Evolutionary conservation across 1,140 invertebrate species (phyloP), one percentile per base, ranked within the genome.

Genomic region (Chymomyza costata): DNA sequence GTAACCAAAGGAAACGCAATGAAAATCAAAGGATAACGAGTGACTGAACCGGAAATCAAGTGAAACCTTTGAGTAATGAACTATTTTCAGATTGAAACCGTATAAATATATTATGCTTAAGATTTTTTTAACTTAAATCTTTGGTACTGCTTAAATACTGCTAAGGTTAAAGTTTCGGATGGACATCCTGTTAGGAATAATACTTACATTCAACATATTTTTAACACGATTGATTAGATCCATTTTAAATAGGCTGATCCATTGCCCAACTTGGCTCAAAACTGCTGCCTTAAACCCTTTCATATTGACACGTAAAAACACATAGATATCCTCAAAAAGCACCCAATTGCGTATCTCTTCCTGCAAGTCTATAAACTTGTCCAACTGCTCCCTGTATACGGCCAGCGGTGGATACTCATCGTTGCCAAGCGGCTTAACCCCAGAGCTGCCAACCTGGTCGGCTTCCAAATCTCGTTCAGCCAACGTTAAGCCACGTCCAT

Each of bases 221-320:
- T 89, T 90, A 0, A 93, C 91, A 48, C 88, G 86, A 57, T 92
- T 87, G 30, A 91, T 88, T 0, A 94, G 85, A 86, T 93, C 87
- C 44, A 89, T 88, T 67, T 94, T 93, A 65, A 93, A 91, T 59
- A 92, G 86, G 46, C 89, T 89, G 35, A 90, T 89, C 92, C 93
- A 94, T 47, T 90, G 89, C 55, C 90, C 90, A 14, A 93, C 88
- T 55, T 88, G 88, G 66, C 90, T 90, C 10, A 94, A 87, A 1
- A 95, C 86, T 32, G 86, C 86, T 45, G 90, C 88, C 65, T 93
- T 93, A 64, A 94, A 92, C 18, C 89, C 89, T 37, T 82, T 87
- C 13, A 90, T 84, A 68, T 94, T 90, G 0, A 94, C 82, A 39
- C 87, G 85, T 16, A 94, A 86, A 91, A 93, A 94, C 11, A 86